A percentile compares a stretch with the other conserved stretches of the same genome.
phyloP scores from a whole-genome alignment of 2,888 invertebrate species.

The Scaptomyza polygonia region DNA sequence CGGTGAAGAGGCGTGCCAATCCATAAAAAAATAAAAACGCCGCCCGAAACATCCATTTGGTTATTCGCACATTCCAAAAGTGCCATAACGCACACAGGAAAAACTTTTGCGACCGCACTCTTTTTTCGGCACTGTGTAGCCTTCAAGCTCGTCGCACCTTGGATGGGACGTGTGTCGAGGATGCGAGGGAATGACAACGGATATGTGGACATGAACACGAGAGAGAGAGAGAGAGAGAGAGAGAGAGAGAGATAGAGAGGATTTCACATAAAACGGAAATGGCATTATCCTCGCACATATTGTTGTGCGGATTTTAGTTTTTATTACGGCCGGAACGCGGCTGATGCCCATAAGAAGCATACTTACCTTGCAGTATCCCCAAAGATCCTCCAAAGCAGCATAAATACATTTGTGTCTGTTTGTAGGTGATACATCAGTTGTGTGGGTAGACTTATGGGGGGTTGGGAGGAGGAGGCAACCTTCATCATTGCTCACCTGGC shows the following conservation, averaged over 20 bases:
- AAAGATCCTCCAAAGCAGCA: conserved; percentile 32
- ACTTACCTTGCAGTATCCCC: conserved; percentile 21
- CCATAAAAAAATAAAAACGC: conserved; percentile 77
- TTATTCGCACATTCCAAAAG: conserved; percentile 52
- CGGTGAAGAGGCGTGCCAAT: conserved; percentile 41
- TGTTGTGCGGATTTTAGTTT: conserved; percentile 80
- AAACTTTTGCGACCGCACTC: conserved; percentile 52
- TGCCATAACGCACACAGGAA: conserved; percentile 55
- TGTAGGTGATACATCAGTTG: conserved; percentile 72
- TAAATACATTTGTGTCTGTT: conserved; percentile 77
- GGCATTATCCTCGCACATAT: conserved; percentile 81
- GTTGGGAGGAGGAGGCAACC: background rate
- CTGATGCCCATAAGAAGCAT: conserved; percentile 67
- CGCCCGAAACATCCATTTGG: conserved; percentile 49
- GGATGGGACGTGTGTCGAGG: background rate
- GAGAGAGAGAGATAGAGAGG: conserved; percentile 48
- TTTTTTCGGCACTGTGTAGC: conserved; percentile 68
- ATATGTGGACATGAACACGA: conserved; percentile 51
- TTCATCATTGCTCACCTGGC: conserved; percentile 61
- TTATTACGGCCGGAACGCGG: conserved; percentile 73
- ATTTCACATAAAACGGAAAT: conserved; percentile 80
- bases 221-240: no score
- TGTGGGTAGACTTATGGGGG: background rate
- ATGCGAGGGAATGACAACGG: conserved; percentile 6
- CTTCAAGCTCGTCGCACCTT: conserved; percentile 11